Evolutionary conservation across 2,113 vertebrate genomes (phyloP), one percentile per base, ranked within the genome.

Genomic region (Myrmecophaga tridactyla): DNA sequence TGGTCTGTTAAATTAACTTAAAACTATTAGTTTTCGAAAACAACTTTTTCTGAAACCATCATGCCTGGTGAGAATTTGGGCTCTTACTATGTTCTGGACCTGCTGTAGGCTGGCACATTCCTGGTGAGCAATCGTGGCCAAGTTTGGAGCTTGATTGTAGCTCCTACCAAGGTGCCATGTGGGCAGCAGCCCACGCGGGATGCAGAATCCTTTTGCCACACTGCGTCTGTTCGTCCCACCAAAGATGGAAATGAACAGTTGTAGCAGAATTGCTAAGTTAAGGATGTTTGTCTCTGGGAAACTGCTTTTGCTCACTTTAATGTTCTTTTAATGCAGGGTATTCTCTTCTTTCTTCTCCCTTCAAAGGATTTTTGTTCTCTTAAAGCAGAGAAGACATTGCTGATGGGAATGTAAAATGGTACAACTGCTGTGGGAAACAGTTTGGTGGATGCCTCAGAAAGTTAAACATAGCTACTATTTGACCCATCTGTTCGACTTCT

Each of bases 301-400:
- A 63, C 62, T 95, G 36, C 67, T 58, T 46, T 93, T 88, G 85
- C 43, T 92, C 88, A 75, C 41, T 95, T 87, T 53, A 67, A 46
- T 85, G 85, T 90, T 93, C 23, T 51, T 51, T 92, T 67, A 90
- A 10, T 81, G n/a, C 88, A 81, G 80, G 53, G 11, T n/a, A n/a
- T 86, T 58, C 12, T 77, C 41, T 48, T 94, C 41, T 31, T 51
- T 80, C 39, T 34, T 34, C n/a, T 15, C 14, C 9, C n/a, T 14
- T 34, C 34, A 36, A 43, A 77, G 51, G 21, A 85, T 93, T 90
- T 65, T 46, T 93, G 48, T 70, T 96, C 36, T 93, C 29, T 70
- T 67, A 93, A 86, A 85, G 72, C 29, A 70, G 65, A 39, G 13
- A 75, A 90, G 65, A 70, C 39, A 58, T 58, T 58, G 56, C 56